Evolutionary conservation across 2,888 invertebrate species (phyloP).

Genomic region (Pseudolycoriella hygida): DNA sequence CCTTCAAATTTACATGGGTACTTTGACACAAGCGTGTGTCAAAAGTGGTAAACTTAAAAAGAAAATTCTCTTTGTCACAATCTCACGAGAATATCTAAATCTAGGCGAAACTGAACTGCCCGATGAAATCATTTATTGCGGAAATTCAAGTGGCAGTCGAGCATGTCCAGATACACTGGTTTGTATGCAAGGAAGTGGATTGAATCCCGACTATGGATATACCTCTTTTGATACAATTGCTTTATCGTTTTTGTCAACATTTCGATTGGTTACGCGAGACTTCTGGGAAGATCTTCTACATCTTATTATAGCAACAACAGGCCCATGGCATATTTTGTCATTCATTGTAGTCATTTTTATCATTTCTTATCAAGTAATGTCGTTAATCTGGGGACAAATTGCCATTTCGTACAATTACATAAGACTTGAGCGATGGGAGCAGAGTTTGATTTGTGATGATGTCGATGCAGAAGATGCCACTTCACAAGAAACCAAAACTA

Average conservation of each 20-base stretch:
- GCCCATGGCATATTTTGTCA: conserved; percentile 65
- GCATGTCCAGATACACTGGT: conserved; percentile 43
- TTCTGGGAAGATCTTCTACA: conserved; percentile 72
- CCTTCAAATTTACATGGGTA: conserved; percentile 68
- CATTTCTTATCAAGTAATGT: conserved; percentile 66
- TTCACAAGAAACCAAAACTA: neutral
- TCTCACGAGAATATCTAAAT: no score
- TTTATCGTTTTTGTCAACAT: conserved; percentile 60
- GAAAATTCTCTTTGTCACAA: neutral
- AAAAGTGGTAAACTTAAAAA: no score
- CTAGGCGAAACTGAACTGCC: no score
- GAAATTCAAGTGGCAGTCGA: conserved; percentile 37
- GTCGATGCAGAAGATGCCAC: neutral
- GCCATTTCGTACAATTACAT: conserved; percentile 2
- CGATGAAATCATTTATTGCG: conserved; percentile 26
- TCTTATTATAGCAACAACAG: conserved; percentile 52
- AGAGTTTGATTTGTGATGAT: neutral
- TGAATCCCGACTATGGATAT: conserved; percentile 61
- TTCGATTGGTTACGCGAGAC: conserved; percentile 70
- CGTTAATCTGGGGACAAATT: conserved; percentile 42
- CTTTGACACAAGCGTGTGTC: conserved; percentile 42
- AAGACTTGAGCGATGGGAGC: conserved; percentile 2
- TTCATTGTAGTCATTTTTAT: conserved; percentile 68
- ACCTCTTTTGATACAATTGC: conserved; percentile 70
- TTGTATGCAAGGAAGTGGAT: conserved; percentile 50